Evolutionary conservation across 2,797 vertebrate genomes (phyloP).

Genomic region (Xerus rutilus): DNA sequence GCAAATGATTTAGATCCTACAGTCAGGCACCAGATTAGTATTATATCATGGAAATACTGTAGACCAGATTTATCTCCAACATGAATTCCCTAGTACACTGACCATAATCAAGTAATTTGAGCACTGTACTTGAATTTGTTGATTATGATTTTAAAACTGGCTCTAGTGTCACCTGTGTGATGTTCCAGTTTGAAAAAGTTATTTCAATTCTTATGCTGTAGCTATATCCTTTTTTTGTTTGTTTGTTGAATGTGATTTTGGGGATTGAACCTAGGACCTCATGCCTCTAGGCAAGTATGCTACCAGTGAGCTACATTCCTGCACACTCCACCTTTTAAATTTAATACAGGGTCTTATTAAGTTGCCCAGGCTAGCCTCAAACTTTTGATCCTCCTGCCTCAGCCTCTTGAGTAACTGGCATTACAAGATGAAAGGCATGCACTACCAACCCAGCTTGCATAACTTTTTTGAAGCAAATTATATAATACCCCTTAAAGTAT

Average conservation of each 20-base stretch:
- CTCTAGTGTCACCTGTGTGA: background rate
- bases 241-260: background rate
- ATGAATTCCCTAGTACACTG: conserved; percentile 50
- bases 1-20: background rate
- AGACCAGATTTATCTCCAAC: conserved; percentile 10
- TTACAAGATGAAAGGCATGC: no score
- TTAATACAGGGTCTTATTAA: background rate
- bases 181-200: background rate
- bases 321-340: background rate
- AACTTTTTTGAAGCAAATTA: background rate
- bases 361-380: background rate
- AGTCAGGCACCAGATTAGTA: conserved; percentile 14
- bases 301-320: no score
- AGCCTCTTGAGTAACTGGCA: no score
- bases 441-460: no score
- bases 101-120: conserved; percentile 32
- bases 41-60: conserved; percentile 31
- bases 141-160: conserved; percentile 58
- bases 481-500: background rate
- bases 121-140: conserved; percentile 1
- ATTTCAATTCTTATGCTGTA: conserved; percentile 43
- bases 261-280: no score
- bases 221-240: background rate
- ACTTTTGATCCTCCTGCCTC: no score
- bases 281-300: no score